Conservation (phyloP, 2,113 vertebrate genomes). For the Trinectes maculatus region DNA sequence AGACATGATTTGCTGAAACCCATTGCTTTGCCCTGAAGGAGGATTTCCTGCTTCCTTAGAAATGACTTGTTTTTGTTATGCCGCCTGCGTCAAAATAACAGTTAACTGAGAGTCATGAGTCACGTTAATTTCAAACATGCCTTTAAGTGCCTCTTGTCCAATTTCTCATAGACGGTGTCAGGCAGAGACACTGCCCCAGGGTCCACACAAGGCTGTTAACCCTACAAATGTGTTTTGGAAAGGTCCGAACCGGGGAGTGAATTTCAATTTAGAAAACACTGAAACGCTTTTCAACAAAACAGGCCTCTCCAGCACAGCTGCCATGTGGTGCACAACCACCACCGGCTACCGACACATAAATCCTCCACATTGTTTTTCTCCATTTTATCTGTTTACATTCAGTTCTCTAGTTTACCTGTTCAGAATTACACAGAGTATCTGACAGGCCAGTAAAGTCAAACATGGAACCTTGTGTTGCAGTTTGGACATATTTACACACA, state of each 20-base stretch:
- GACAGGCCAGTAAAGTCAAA: conserved; percentile 33
- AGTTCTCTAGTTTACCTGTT: too few relatives aligned
- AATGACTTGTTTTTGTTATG: conserved; percentile 11
- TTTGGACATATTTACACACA: too few relatives aligned
- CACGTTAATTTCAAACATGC: conserved; percentile 40
- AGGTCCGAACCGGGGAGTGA: conserved; percentile 57
- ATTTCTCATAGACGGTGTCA: conserved; percentile 39
- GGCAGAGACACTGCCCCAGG: conserved; percentile 34
- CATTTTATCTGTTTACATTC: too few relatives aligned
- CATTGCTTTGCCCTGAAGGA: conserved; percentile 8
- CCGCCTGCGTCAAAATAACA: conserved; percentile 31
- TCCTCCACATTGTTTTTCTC: neutral
- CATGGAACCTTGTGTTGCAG: conserved; percentile 2
- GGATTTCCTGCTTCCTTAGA: conserved; percentile 8
- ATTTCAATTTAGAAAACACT: conserved; percentile 60
- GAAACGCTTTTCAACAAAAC: conserved; percentile 44
- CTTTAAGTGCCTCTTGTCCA: conserved; percentile 39
- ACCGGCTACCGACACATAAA: too few relatives aligned
- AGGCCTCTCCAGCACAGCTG: conserved; percentile 31
- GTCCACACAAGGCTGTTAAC: conserved; percentile 41
- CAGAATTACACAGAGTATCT: conserved; percentile 24
- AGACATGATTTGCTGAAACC: conserved; percentile 22
- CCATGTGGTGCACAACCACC: too few relatives aligned
- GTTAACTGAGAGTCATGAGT: conserved; percentile 27
- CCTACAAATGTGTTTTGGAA: conserved; percentile 62